These are phyloP conservation scores for Lepidostoma basale DNA, from an alignment of 1,140 invertebrate genomes.

Conservation along the genomic window DNA sequence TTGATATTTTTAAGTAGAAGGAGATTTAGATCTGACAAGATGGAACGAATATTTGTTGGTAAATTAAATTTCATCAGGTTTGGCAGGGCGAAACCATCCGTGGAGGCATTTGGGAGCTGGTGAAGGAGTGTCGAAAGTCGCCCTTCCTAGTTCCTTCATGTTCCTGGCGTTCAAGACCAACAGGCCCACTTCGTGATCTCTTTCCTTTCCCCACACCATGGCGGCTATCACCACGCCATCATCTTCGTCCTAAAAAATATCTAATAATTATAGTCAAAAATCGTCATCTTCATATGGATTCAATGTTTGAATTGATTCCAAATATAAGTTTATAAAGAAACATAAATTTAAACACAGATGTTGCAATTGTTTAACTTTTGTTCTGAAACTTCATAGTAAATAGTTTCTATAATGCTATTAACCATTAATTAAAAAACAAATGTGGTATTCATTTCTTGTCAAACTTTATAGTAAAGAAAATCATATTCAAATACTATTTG, in stretches of 20 bases:
- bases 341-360: too few species aligned
- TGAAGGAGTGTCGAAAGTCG: constrained; percentile 70
- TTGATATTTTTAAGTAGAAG: too few species aligned
- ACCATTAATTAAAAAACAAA: too few species aligned
- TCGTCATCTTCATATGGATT: not conserved
- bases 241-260: constrained; percentile 67
- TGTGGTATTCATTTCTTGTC: too few species aligned
- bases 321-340: not conserved
- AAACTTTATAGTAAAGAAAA: too few species aligned
- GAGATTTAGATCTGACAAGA: too few species aligned
- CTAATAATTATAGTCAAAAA: constrained; percentile 27
- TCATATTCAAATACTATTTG: too few species aligned
- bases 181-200: constrained; percentile 67
- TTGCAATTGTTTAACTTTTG: too few species aligned
- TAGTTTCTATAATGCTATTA: too few species aligned
- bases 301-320: not conserved
- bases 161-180: constrained; percentile 72
- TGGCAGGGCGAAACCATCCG: constrained; percentile 73
- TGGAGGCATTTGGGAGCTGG: constrained; percentile 81
- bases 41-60: not conserved
- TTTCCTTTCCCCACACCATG: constrained; percentile 68
- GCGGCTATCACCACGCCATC: constrained; percentile 76
- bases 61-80: too few species aligned
- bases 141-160: constrained; percentile 70
- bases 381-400: too few species aligned